Evolutionary conservation across 2,797 vertebrate genomes (phyloP), one percentile per base, ranked within the genome.

Genomic region (Macrochelys suwanniensis): DNA sequence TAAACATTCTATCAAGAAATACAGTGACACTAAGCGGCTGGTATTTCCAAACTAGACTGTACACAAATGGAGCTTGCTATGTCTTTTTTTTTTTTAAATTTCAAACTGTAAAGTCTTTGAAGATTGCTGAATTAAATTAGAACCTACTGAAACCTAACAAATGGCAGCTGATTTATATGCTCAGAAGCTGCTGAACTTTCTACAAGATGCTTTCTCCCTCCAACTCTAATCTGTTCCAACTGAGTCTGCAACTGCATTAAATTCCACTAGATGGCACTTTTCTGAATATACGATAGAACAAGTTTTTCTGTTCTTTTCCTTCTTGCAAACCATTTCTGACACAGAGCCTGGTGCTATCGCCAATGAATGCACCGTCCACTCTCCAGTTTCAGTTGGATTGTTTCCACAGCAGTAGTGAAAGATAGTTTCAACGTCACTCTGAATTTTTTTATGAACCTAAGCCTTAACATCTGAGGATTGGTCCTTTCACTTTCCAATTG

Each of bases 1-100:
- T 87, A 51, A 92, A 50, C 12, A 89, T 91, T 90, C 54, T 53
- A 23, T 81, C 85, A 85, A 96, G 95, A 94, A 87, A 95, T 86
- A 49, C 42, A 79, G 31, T 90, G 56, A 88, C n/a, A 57, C 51
- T 49, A 79, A 76, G 49, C 31, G 50, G 74, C 79, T 92, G 81
- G 19, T 82, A 49, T 85, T 94, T 93, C 84, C 68, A 95, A 81
- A 74, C 65, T 11, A 19, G 8, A 51, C 68, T 26, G 83, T 45
- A 53, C 42, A 45, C 11, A 74, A 45, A 74, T 25, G 42, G 71
- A 74, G 5, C 21, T 74, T 45, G 61, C 61, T 65, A 65, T 45
- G 37, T 33, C 80, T 89, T 85, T 89, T 49, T n/a, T n/a, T 47
- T 87, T 89, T n/a, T 50, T 50, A 13, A 81, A 51, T 96, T 28